phyloP scores from a whole-genome alignment of 2,797 vertebrate genomes.

The Acestrorhynchus altus region DNA sequence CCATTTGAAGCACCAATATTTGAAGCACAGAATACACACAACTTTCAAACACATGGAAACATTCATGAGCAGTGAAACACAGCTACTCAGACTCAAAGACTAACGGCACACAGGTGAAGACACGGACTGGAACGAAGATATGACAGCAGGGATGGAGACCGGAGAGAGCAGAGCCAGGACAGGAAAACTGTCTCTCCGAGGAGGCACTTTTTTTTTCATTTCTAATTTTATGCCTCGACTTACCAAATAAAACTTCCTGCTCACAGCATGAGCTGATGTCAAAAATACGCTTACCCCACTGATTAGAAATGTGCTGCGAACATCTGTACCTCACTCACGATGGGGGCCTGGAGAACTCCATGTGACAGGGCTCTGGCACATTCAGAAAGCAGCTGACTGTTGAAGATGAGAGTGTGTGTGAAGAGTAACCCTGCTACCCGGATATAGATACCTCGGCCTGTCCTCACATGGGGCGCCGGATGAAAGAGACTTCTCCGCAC shows the following conservation, averaged over 20 bases:
- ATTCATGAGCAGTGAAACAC: background rate
- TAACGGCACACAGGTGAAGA: background rate
- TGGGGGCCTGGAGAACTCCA: background rate
- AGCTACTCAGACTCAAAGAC: background rate
- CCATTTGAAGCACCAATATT: no score
- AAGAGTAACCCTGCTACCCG: background rate
- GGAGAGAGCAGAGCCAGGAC: background rate
- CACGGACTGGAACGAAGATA: background rate
- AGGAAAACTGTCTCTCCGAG: background rate
- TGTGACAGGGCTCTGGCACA: background rate
- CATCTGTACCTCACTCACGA: background rate
- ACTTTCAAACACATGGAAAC: background rate
- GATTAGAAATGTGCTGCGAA: background rate
- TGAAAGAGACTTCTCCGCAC: conserved; percentile 14
- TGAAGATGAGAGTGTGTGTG: conserved; percentile 2
- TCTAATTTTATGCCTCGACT: background rate
- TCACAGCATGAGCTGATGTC: background rate
- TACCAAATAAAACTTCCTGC: background rate
- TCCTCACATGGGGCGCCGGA: conserved; percentile 2
- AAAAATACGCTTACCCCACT: background rate
- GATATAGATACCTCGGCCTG: background rate
- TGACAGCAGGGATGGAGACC: background rate
- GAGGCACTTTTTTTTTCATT: background rate
- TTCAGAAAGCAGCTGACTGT: background rate
- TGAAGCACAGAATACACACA: no score